These are phyloP conservation scores for Lordiphosa fenestrarum DNA, from an alignment of 2,888 invertebrate genomes.

Conservation along the genomic window DNA sequence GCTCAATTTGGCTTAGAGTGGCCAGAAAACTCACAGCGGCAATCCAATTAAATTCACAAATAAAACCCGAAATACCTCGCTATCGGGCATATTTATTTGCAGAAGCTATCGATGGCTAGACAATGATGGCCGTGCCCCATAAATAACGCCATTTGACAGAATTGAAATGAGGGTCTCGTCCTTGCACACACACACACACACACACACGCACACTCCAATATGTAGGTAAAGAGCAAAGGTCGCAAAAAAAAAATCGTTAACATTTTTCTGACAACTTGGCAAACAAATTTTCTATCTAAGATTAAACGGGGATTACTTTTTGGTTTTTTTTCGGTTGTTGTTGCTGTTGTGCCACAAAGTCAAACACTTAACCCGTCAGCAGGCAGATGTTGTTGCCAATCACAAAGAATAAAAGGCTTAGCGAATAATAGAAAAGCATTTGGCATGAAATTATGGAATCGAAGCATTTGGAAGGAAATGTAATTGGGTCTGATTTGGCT, in stretches of 20 bases:
- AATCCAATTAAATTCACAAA: conserved; percentile 62
- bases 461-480: conserved; percentile 40
- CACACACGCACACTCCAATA: conserved; percentile 20
- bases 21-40: conserved; percentile 39
- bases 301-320: conserved; percentile 12
- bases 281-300: conserved; percentile 58
- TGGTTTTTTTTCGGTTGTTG: conserved; percentile 13
- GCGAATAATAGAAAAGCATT: conserved; percentile 21
- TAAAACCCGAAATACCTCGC: conserved; percentile 19
- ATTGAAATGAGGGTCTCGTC: conserved; percentile 66
- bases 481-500: conserved; percentile 10
- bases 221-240: conserved; percentile 9
- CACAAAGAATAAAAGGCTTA: conserved; percentile 19
- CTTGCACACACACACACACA: conserved; percentile 14
- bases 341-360: conserved; percentile 45
- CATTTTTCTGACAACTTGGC: conserved; percentile 57
- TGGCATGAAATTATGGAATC: conserved; percentile 61
- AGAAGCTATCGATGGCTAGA: conserved; percentile 56
- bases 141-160: conserved; percentile 69
- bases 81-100: conserved; percentile 59
- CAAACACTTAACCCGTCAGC: conserved; percentile 50
- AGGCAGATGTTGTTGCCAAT: conserved; percentile 12
- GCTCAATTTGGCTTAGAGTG: conserved; percentile 65
- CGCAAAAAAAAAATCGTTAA: conserved; percentile 30
- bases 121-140: conserved; percentile 53